A percentile compares a stretch with the other conserved stretches of the same genome.
Evolutionary conservation across 2,797 vertebrate species (phyloP).

Genomic region (Bovichtus variegatus): DNA sequence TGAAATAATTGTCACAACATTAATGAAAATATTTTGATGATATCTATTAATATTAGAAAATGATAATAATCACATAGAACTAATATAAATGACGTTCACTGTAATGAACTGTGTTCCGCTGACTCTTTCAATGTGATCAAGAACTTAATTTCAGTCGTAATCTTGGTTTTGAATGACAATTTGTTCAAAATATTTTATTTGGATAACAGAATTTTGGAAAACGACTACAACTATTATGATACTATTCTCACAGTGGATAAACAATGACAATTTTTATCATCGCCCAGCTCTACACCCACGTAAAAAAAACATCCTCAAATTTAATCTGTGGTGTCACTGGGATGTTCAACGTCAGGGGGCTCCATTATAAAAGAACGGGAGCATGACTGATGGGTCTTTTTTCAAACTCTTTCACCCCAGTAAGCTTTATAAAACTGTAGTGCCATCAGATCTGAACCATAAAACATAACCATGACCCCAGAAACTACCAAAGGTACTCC

Average conservation of each 20-base stretch:
- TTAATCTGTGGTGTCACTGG: slow-evolving; percentile 30
- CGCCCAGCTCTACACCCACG: slow-evolving; percentile 18
- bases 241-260: slow-evolving; percentile 9
- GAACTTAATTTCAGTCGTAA: neutral
- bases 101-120: neutral
- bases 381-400: slow-evolving; percentile 38
- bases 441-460: slow-evolving; percentile 38
- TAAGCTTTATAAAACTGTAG: slow-evolving; percentile 35
- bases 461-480: slow-evolving; percentile 37
- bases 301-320: slow-evolving; percentile 13
- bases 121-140: slow-evolving; percentile 12
- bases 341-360: slow-evolving; percentile 29
- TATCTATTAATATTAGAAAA: slow-evolving; percentile 22
- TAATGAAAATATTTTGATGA: slow-evolving; percentile 1
- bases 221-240: neutral
- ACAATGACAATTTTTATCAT: slow-evolving; percentile 33
- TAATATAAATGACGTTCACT: neutral
- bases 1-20: slow-evolving; percentile 12
- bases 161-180: neutral
- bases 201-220: neutral
- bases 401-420: slow-evolving; percentile 18
- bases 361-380: slow-evolving; percentile 22
- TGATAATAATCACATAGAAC: slow-evolving; percentile 7
- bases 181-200: neutral
- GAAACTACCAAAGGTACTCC: slow-evolving; percentile 11